Base-by-base conservation (phyloP, 2,797 vertebrate genomes). In the Phrynocephalus vlangalii region DNA sequence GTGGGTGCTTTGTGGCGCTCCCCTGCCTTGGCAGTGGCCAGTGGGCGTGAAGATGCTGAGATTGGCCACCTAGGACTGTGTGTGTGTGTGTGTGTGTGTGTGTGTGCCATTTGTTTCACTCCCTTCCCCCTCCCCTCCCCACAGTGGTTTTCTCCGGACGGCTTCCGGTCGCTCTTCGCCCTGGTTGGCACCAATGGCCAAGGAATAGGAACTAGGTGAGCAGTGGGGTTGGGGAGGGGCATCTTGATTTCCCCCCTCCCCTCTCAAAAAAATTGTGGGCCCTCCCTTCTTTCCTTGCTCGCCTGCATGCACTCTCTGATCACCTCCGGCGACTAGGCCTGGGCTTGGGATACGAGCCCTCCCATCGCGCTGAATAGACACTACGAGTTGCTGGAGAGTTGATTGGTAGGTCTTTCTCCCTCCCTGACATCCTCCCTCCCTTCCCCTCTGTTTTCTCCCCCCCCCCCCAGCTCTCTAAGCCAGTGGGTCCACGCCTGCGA, bases 401-500 rank as follows among this genome's bases (percentile, higher is more conserved):
- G 75, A 76, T 50, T 22, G 26, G 50, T 3, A 20, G 30, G 63
- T 5, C 13, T 22, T 6, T 82, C 8, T 6, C 0, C 1, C 33
- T 3, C 1, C 0, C 73, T 1, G 13, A 70, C 1, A 18, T 1
- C 76, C 38, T 44, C 38, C 38, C 38, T 33, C 18, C 13, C 2
- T 2, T 18, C 1, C 24, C 68, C 1, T 2, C 52, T 60, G 3
- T 52, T 5, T 1, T 78, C 15, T 33, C 33, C 33, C 38, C 38
- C 18, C 68, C 52, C 66, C 70, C 83, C 0, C 93, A 99, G 99
- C 95, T 99, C 99, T 3, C 94, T 99, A 86, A 99, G 99, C 95
- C 98, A 98, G 95, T 99, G 99, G 99, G 99, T 99, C 88, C 98
- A 98, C 0, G 98, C 97, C 3, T 99, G 99, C 0, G 99, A 99